Evolutionary conservation across 2,113 vertebrate genomes (phyloP), one percentile per base, ranked within the genome.

Genomic region (Cebus imitator): DNA sequence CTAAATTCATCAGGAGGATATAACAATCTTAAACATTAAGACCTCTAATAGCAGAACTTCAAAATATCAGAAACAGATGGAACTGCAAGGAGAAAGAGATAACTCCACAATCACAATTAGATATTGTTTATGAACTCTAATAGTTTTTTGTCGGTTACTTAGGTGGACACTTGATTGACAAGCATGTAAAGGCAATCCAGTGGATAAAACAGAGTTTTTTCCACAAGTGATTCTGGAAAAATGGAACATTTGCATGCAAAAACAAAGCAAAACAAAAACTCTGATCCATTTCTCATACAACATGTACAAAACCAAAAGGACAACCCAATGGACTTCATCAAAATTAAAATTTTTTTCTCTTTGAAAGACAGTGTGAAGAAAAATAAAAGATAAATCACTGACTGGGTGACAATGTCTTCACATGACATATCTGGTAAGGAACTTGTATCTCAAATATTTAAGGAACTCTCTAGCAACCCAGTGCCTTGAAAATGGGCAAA

Each of bases 341-440:
- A 88, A 70, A 78, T 40, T 55, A 76, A 82, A 45, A 82, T 55
- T 12, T 43, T 32, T 45, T 81, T 10, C 30, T 48, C 76, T 75
- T 92, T 92, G 55, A 95, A 92, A 92, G 66, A 82, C 3, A 35
- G 16, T 82, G 57, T 82, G 32, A 87, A 88, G 35, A 95, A 16
- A 76, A 58, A 68, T 43, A 50, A 83, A 76, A 92, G 37, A 12
- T 32, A 82, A 76, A 27, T 57, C 57, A 61, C 12, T 2, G 58
- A 32, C 7, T 16, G 35, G 27, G 52, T 55, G 55, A 73, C 70
- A 75, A 55, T 48, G 45, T 75, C 37, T 92, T 37, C 37, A 75
- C 32, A 57, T 76, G 32, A 76, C 1, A 32, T 57, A 40, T 27
- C 8, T 88, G 48, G 35, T 17, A 58, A 88, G 32, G 16, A 92